phyloP scores from a whole-genome alignment of 1,140 invertebrate species.

The Lasaia peninsularis region DNA sequence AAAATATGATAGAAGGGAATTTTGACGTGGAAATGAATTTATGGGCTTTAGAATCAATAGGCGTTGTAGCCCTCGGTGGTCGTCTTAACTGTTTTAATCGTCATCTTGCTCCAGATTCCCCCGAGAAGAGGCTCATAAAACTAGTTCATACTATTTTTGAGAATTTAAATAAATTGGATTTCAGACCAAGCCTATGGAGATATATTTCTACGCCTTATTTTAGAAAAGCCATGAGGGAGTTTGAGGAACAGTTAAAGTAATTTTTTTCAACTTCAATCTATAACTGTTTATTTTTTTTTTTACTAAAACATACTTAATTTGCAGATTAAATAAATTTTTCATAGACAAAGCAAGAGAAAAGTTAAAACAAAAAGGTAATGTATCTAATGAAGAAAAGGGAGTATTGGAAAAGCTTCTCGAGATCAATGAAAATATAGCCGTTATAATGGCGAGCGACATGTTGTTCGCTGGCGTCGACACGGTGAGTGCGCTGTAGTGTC shows the following conservation, averaged over 20 bases:
- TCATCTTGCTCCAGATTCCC: conserved; percentile 72
- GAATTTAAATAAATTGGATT: conserved; percentile 78
- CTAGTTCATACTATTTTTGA: conserved; percentile 80
- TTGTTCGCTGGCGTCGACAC: conserved; percentile 87
- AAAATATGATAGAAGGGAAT: conserved; percentile 74
- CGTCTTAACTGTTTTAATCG: conserved; percentile 80
- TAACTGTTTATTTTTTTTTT: background rate
- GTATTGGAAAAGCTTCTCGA: conserved; percentile 77
- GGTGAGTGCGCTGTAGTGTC: too few relatives aligned
- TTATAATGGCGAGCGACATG: conserved; percentile 84
- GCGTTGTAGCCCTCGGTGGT: conserved; percentile 82
- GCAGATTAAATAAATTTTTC: conserved; percentile 41
- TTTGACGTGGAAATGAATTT: conserved; percentile 82
- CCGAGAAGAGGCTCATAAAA: conserved; percentile 78
- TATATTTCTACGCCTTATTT: conserved; percentile 78
- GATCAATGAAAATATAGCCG: conserved; percentile 76
- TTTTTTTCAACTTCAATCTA: background rate
- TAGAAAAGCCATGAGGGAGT: conserved; percentile 69
- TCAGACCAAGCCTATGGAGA: conserved; percentile 81
- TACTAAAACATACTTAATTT: background rate
- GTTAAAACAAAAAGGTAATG: conserved; percentile 23
- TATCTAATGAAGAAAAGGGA: conserved; percentile 40
- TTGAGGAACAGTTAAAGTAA: conserved; percentile 37
- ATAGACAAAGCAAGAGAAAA: conserved; percentile 38
- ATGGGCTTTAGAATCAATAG: conserved; percentile 84